Conservation (phyloP, 2,888 invertebrate genomes). For the Plusia festucae region DNA sequence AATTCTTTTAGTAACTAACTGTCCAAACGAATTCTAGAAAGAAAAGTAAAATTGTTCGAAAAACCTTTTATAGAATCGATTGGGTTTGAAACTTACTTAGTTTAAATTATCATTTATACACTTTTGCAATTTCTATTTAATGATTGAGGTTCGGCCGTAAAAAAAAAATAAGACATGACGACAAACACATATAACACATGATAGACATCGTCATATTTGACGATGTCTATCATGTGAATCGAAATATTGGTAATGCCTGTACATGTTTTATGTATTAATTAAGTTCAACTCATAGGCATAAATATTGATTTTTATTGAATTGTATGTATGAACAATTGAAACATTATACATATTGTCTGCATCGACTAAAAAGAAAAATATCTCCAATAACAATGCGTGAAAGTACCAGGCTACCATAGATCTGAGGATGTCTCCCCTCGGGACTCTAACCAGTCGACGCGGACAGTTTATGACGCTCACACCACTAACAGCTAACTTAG, state of each 20-base stretch:
- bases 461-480: slow-evolving; percentile 51
- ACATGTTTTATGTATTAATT: too few species aligned
- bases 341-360: too few species aligned
- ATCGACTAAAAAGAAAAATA: background rate
- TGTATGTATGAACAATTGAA: background rate
- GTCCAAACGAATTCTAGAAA: background rate
- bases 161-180: too few species aligned
- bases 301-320: background rate
- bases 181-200: too few species aligned
- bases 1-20: slow-evolving; percentile 4
- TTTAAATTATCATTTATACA: background rate
- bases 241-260: too few species aligned
- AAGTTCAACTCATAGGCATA: too few species aligned
- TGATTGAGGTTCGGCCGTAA: too few species aligned
- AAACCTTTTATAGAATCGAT: background rate
- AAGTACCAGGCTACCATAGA: slow-evolving; percentile 38
- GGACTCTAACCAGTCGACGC: slow-evolving; percentile 35
- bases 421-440: slow-evolving; percentile 35
- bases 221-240: too few species aligned
- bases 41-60: background rate
- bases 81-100: background rate
- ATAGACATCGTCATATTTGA: too few species aligned
- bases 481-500: slow-evolving; percentile 30
- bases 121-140: background rate
- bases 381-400: slow-evolving; percentile 21